phyloP scores from a whole-genome alignment of 2,797 vertebrate species.

The Momotus momota region DNA sequence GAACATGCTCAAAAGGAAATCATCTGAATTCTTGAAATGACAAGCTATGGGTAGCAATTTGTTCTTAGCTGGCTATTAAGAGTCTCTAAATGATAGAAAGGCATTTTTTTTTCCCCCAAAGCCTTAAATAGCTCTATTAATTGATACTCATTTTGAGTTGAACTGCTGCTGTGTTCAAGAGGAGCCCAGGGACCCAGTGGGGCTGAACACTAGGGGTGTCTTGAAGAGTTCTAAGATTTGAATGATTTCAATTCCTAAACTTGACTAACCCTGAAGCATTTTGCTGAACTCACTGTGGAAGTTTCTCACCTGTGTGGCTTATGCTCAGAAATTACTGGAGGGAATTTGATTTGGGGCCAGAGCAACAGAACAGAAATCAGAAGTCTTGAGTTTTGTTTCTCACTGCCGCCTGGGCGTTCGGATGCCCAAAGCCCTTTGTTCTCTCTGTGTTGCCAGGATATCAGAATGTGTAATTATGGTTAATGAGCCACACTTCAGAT shows the following conservation, averaged over 20 bases:
- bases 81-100: background rate
- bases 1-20: background rate
- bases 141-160: background rate
- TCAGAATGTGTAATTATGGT: background rate
- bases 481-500: background rate
- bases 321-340: background rate
- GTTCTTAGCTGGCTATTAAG: background rate
- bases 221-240: background rate
- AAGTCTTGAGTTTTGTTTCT: background rate
- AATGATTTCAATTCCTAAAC: background rate
- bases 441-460: background rate
- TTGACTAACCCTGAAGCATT: background rate
- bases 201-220: background rate
- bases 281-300: background rate
- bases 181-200: background rate
- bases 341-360: background rate
- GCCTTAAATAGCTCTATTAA: background rate
- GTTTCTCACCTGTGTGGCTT: background rate
- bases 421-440: background rate
- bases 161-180: background rate
- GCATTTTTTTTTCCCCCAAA: background rate
- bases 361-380: background rate
- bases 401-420: background rate
- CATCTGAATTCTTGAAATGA: background rate
- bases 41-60: background rate